A percentile compares a stretch with the other conserved stretches of the same genome.
These are phyloP conservation scores for Phylloscopus trochiloides DNA, from an alignment of 2,113 vertebrate genomes.

Conservation along the genomic window DNA sequence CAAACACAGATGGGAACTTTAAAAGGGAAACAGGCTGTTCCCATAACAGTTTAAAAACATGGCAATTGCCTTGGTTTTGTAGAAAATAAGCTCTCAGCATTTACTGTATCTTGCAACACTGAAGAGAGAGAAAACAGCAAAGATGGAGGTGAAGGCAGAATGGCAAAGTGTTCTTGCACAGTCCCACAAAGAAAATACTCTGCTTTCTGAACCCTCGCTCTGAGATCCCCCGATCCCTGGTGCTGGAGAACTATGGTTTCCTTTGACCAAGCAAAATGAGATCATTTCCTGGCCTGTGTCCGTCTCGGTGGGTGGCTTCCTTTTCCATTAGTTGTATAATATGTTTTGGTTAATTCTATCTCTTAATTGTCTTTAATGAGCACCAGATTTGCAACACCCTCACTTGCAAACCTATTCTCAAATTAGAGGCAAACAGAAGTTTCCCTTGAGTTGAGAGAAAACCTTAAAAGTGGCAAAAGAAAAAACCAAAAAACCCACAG, in stretches of 20 bases:
- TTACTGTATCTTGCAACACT: constrained; percentile 6
- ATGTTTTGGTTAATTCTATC: constrained; percentile 75
- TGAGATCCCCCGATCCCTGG: not conserved
- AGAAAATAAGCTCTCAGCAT: constrained; percentile 38
- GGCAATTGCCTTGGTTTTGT: constrained; percentile 26
- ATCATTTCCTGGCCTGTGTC: constrained; percentile 64
- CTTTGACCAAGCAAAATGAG: constrained; percentile 58
- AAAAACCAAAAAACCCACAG: not conserved
- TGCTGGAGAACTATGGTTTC: constrained; percentile 43
- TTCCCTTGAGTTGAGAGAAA: constrained; percentile 37
- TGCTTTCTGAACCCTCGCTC: not conserved
- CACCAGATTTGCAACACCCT: constrained; percentile 72
- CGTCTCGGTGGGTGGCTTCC: constrained; percentile 77
- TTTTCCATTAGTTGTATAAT: constrained; percentile 71
- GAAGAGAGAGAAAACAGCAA: not conserved
- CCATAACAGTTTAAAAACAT: constrained; percentile 44
- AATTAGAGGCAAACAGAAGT: constrained; percentile 44
- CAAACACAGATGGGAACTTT: constrained; percentile 50
- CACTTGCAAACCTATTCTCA: constrained; percentile 50
- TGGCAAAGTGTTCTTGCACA: not conserved
- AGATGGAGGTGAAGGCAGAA: constrained; percentile 31
- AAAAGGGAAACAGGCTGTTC: constrained; percentile 55
- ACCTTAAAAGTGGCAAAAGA: constrained; percentile 22
- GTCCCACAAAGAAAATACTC: not conserved
- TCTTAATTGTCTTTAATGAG: constrained; percentile 80